Conservation (phyloP, 2,797 vertebrate species). For the Poecile montanus region DNA sequence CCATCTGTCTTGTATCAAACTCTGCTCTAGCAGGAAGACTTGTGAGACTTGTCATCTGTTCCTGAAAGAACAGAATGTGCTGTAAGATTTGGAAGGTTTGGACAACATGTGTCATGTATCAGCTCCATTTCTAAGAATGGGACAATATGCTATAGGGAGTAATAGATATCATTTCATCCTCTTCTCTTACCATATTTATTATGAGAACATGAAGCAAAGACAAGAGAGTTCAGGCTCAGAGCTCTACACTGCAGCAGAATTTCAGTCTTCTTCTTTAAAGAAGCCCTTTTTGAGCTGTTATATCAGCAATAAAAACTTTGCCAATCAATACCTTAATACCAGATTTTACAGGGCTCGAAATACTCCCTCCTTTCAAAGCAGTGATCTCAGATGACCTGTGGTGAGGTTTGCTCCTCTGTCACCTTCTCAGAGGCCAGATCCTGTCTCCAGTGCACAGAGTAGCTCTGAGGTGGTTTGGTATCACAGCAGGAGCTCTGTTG, state of each 20-base stretch:
- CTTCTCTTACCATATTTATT: constrained; percentile 6
- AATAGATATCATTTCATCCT: background rate
- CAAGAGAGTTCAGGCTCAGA: background rate
- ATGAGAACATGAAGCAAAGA: background rate
- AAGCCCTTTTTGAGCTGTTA: background rate
- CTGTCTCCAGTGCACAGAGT: background rate
- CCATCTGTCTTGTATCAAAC: constrained; percentile 75
- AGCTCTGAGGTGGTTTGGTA: background rate
- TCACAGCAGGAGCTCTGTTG: background rate
- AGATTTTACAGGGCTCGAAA: background rate
- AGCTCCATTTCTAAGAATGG: constrained; percentile 21
- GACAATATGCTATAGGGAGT: constrained; percentile 16
- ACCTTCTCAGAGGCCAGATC: background rate
- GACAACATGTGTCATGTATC: constrained; percentile 62
- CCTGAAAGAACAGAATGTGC: constrained; percentile 73
- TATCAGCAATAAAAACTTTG: background rate
- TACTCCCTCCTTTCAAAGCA: background rate
- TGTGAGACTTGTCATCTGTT: constrained; percentile 74
- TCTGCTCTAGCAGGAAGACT: constrained; percentile 62
- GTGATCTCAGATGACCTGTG: background rate
- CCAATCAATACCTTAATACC: background rate
- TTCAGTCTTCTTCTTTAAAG: constrained; percentile 1
- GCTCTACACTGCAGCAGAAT: background rate
- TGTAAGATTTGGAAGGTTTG: constrained; percentile 64
- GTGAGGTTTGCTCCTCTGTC: background rate